Percentiles rank a stretch among this genome's conserved stretches.
Conservation (phyloP, 2,797 vertebrate genomes). For the Sardinella longiceps region DNA sequence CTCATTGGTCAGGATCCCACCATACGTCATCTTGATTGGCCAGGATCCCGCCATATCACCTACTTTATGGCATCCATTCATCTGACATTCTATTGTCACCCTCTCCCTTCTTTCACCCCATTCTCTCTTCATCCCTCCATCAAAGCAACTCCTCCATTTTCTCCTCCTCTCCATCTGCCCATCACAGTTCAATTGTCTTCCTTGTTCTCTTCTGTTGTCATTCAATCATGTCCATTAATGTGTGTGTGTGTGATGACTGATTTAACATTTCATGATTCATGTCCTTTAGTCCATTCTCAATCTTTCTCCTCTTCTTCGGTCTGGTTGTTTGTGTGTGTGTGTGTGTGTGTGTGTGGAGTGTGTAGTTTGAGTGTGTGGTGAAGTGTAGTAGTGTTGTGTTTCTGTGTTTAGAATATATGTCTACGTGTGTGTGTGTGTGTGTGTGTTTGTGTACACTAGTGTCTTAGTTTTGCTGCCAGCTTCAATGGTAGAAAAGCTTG, state of each 20-base stretch:
- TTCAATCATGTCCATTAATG: not conserved
- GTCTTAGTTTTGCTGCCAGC: conserved; percentile 14
- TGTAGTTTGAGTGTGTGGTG: not conserved
- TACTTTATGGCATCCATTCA: not conserved
- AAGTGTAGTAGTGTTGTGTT: not conserved
- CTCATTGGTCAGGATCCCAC: no score
- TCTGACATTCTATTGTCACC: no score
- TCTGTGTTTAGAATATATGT: not conserved
- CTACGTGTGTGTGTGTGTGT: not conserved
- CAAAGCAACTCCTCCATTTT: not conserved
- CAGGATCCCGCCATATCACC: not conserved
- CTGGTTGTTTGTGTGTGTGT: no score
- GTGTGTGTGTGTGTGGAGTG: not conserved
- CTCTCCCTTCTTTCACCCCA: no score
- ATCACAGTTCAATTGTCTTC: not conserved
- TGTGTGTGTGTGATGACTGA: not conserved
- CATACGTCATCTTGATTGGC: not conserved
- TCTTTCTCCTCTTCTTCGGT: not conserved
- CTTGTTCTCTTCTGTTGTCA: not conserved
- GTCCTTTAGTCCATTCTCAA: not conserved
- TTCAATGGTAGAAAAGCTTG: not conserved
- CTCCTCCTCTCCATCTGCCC: not conserved
- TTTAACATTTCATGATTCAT: not conserved
- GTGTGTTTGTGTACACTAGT: not conserved
- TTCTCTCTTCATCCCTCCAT: not conserved